Conservation (phyloP, 2,888 invertebrate genomes). For the Ophion slaviceki region DNA sequence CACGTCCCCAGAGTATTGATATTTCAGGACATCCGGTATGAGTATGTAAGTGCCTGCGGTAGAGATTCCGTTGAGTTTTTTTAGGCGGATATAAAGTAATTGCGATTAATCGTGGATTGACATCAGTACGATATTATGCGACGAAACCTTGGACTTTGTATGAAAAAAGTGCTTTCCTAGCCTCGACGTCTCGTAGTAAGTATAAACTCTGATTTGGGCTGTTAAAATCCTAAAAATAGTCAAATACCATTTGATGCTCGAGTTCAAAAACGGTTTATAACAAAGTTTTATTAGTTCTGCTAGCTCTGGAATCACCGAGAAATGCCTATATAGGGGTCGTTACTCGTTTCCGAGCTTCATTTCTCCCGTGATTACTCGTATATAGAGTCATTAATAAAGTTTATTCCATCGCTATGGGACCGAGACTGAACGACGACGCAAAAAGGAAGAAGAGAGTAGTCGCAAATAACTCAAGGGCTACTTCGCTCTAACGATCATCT, state of each 20-base stretch:
- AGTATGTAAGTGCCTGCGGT: too few relatives aligned
- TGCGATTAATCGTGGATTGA: too few relatives aligned
- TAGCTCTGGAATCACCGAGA: neutral
- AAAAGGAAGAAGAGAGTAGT: constrained; percentile 17
- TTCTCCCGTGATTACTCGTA: constrained; percentile 25
- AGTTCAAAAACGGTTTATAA: neutral
- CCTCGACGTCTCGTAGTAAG: too few relatives aligned
- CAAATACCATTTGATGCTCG: neutral
- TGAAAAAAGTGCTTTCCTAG: too few relatives aligned
- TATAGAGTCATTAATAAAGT: constrained; percentile 44
- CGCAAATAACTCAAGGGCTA: constrained; percentile 38
- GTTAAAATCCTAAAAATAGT: too few relatives aligned
- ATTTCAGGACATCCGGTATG: too few relatives aligned
- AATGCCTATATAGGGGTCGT: constrained; percentile 2
- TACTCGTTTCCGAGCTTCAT: neutral
- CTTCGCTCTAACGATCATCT: constrained; percentile 40
- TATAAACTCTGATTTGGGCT: too few relatives aligned
- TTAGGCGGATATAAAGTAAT: too few relatives aligned
- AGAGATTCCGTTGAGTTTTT: too few relatives aligned
- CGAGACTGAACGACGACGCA: neutral
- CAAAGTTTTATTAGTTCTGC: neutral
- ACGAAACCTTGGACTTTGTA: too few relatives aligned
- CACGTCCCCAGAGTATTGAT: too few relatives aligned
- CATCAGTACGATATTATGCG: too few relatives aligned
- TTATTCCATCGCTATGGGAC: constrained; percentile 14